Conservation (phyloP, 2,888 invertebrate genomes). For the Clepsis dumicolana region DNA sequence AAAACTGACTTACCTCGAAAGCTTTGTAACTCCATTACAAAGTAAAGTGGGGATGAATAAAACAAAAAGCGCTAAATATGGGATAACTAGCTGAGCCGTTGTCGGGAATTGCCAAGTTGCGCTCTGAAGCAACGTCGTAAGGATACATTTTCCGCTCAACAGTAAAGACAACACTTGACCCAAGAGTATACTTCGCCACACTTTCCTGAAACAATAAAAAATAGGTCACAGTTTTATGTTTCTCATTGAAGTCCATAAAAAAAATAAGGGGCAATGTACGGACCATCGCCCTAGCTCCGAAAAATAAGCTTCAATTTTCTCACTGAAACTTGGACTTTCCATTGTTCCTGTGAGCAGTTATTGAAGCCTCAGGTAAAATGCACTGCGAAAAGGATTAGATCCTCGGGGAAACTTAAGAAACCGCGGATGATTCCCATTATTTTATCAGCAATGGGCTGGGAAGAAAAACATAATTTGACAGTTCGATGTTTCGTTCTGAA, state of each 20-base stretch:
- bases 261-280: constrained; percentile 53
- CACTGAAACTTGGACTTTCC: constrained; percentile 86
- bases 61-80: constrained; percentile 91
- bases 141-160: constrained; percentile 91
- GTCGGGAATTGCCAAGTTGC: constrained; percentile 90
- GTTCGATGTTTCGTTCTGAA: constrained; percentile 39
- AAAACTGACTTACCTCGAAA: constrained; percentile 82
- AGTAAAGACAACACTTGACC: constrained; percentile 92
- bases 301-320: constrained; percentile 88
- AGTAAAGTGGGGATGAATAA: constrained; percentile 92
- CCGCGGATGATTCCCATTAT: constrained; percentile 51
- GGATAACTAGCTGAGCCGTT: constrained; percentile 93
- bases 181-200: constrained; percentile 90
- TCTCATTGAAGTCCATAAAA: constrained; percentile 21
- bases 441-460: constrained; percentile 50
- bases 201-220: constrained; percentile 82
- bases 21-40: constrained; percentile 88
- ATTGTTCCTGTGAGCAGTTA: constrained; percentile 53
- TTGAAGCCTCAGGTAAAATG: constrained; percentile 48
- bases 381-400: constrained; percentile 47
- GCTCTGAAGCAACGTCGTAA: constrained; percentile 90
- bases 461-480: constrained; percentile 59
- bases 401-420: constrained; percentile 46
- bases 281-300: constrained; percentile 90
- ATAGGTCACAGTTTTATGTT: constrained; percentile 14